Percentiles rank a stretch among this genome's conserved stretches.
Conservation (phyloP, 2,797 vertebrate species). For the Nannoperca australis region DNA sequence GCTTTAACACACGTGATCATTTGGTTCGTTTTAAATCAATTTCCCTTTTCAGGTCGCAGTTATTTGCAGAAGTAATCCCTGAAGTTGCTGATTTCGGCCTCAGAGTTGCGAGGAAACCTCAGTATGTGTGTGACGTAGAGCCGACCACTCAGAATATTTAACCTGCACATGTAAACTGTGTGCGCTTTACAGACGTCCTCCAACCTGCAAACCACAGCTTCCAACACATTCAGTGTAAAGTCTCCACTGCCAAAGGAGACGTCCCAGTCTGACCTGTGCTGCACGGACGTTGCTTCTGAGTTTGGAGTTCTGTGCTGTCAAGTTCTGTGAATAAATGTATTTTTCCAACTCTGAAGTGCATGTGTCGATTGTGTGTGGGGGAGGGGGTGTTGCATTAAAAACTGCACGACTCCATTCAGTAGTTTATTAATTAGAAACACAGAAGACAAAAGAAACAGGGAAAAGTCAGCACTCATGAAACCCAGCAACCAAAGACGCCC, state of each 20-base stretch:
- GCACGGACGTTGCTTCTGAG: conserved; percentile 65
- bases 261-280: conserved; percentile 63
- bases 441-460: conserved; percentile 56
- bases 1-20: neutral
- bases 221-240: conserved; percentile 19
- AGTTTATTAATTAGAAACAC: conserved; percentile 78
- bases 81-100: neutral
- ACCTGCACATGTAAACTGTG: conserved; percentile 39
- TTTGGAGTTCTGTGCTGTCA: conserved; percentile 52
- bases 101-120: neutral
- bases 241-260: conserved; percentile 67
- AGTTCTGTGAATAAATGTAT: conserved; percentile 87
- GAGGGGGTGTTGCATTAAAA: neutral
- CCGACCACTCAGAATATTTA: conserved; percentile 26
- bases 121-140: conserved; percentile 3
- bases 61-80: rapidly evolving
- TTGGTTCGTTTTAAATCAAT: neutral
- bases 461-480: conserved; percentile 42
- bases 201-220: conserved; percentile 21
- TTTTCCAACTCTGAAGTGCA: conserved; percentile 77
- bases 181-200: conserved; percentile 32
- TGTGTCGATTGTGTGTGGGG: neutral
- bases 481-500: conserved; percentile 41
- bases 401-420: conserved; percentile 40
- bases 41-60: neutral